A percentile compares a stretch with the other conserved stretches of the same genome.
Conservation (phyloP, 2,113 vertebrate genomes). For the Clinocottus analis region DNA sequence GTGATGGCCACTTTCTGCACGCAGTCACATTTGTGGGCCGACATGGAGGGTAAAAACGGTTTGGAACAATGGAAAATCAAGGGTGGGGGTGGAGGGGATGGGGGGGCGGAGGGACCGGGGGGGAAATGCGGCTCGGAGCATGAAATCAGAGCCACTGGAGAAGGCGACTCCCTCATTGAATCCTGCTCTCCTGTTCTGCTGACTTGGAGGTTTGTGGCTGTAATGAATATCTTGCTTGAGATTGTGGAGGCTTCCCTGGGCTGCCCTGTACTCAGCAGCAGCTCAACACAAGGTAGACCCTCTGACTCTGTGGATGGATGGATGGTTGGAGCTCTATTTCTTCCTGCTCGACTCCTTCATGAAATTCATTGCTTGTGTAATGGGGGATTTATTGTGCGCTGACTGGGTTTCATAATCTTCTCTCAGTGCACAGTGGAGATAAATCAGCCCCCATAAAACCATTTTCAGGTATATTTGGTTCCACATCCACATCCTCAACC, state of each 20-base stretch:
- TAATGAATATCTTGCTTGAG: constrained; percentile 67
- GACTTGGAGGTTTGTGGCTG: constrained; percentile 66
- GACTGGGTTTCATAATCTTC: constrained; percentile 46
- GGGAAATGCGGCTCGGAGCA: constrained; percentile 57
- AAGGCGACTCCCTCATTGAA: constrained; percentile 50
- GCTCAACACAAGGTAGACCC: constrained; percentile 45
- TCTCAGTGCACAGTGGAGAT: constrained; percentile 41
- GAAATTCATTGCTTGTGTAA: constrained; percentile 66
- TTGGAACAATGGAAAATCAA: constrained; percentile 62
- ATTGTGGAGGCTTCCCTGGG: constrained; percentile 53
- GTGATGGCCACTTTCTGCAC: constrained; percentile 41
- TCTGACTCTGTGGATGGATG: constrained; percentile 31
- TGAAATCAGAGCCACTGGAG: constrained; percentile 65
- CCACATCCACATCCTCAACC: constrained; percentile 32
- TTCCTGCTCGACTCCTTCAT: constrained; percentile 32
- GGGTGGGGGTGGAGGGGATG: constrained; percentile 31
- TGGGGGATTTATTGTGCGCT: constrained; percentile 24
- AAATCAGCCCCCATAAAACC: constrained; percentile 56
- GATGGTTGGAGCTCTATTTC: constrained; percentile 37
- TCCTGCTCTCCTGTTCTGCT: constrained; percentile 65
- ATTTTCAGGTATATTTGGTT: constrained; percentile 49
- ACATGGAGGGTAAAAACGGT: constrained; percentile 13
- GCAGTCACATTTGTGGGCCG: constrained; percentile 41
- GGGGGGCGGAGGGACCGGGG: too few relatives aligned
- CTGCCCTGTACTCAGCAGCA: constrained; percentile 62